Evolutionary conservation across 1,140 invertebrate genomes (phyloP).

Genomic region (Hesperophylax magnus): DNA sequence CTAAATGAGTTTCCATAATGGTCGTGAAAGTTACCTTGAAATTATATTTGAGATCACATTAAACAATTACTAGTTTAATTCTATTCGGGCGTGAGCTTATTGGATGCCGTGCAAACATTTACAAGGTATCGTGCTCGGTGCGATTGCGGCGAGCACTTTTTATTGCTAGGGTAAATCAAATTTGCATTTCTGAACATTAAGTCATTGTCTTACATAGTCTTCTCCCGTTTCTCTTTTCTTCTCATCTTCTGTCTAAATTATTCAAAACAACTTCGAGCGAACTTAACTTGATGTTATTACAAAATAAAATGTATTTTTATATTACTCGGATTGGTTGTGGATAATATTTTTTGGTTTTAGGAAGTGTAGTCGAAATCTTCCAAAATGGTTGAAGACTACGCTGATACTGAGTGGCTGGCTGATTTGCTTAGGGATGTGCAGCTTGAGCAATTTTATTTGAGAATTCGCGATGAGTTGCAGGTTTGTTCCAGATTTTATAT

Average conservation of each 20-base stretch:
- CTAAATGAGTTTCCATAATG: neutral
- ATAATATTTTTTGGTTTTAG: neutral
- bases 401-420: slow-evolving; percentile 85
- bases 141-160: slow-evolving; percentile 23
- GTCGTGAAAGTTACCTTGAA: slow-evolving; percentile 56
- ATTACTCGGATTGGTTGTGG: neutral
- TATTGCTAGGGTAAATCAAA: slow-evolving; percentile 15
- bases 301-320: neutral
- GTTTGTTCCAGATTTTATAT: slow-evolving; percentile 59
- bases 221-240: too few relatives aligned
- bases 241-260: too few relatives aligned
- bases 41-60: slow-evolving; percentile 48
- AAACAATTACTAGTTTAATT: slow-evolving; percentile 33
- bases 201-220: too few relatives aligned
- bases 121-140: slow-evolving; percentile 24
- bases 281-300: neutral
- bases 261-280: too few relatives aligned
- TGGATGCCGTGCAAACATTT: slow-evolving; percentile 44
- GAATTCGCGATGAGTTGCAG: slow-evolving; percentile 93
- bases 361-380: too few relatives aligned
- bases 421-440: slow-evolving; percentile 92
- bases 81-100: slow-evolving; percentile 31
- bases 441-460: slow-evolving; percentile 90
- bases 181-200: too few relatives aligned
- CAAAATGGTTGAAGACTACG: slow-evolving; percentile 66